These are phyloP conservation scores for Merodon equestris DNA, from an alignment of 2,888 invertebrate genomes.

Conservation along the genomic window DNA sequence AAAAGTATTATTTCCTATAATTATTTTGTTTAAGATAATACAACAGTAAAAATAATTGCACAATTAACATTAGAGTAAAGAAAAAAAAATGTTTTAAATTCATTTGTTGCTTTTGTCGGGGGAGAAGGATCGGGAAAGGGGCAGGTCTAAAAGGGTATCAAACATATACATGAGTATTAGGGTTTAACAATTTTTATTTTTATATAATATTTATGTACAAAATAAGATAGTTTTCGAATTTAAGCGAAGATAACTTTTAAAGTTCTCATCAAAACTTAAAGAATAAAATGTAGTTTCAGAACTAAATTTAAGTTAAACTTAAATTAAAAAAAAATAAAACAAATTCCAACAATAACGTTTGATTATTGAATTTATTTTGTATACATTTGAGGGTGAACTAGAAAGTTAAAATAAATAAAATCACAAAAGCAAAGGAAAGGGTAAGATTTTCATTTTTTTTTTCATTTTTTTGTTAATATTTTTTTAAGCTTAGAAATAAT, in stretches of 20 bases:
- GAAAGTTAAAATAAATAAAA: constrained; percentile 62
- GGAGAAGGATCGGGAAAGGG: too few relatives aligned
- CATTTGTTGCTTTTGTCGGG: too few relatives aligned
- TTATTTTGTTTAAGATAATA: constrained; percentile 32
- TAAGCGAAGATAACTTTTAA: constrained; percentile 41
- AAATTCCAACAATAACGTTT: constrained; percentile 9
- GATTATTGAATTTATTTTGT: constrained; percentile 51
- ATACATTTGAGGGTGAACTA: constrained; percentile 56
- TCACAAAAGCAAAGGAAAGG: constrained; percentile 56
- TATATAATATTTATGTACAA: constrained; percentile 28
- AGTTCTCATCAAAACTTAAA: constrained; percentile 29
- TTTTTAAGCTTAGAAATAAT: constrained; percentile 10
- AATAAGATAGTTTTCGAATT: constrained; percentile 2
- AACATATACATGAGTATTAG: constrained; percentile 65
- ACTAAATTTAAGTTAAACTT: constrained; percentile 59
- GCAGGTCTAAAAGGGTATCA: not conserved
- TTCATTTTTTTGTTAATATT: constrained; percentile 4
- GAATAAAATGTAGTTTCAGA: constrained; percentile 10
- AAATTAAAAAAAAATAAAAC: constrained; percentile 40
- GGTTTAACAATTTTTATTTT: not conserved
- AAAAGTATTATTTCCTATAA: too few relatives aligned
- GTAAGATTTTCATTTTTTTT: constrained; percentile 16
- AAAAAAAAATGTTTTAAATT: constrained; percentile 34
- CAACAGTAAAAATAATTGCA: constrained; percentile 55
- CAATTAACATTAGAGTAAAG: constrained; percentile 36